phyloP scores from a whole-genome alignment of 2,888 invertebrate genomes.

The Platycheirus rosarum region DNA sequence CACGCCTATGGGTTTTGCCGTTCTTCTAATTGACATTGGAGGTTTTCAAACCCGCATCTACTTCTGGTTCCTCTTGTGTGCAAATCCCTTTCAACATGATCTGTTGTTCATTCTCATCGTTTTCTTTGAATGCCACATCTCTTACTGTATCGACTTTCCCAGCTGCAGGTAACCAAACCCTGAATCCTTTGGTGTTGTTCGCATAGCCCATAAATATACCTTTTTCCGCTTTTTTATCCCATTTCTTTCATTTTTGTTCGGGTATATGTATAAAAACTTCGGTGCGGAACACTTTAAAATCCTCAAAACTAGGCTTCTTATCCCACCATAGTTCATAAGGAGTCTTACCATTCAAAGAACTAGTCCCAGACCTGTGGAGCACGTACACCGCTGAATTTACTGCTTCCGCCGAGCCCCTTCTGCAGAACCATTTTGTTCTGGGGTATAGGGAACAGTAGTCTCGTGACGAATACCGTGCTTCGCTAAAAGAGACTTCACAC shows the following conservation, averaged over 20 bases:
- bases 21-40: neutral
- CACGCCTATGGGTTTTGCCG: too few relatives aligned
- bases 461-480: slow-evolving; percentile 76
- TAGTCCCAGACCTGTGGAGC: slow-evolving; percentile 77
- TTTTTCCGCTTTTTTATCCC: slow-evolving; percentile 40
- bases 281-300: slow-evolving; percentile 45
- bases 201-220: slow-evolving; percentile 55
- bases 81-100: neutral
- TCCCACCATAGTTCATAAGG: slow-evolving; percentile 75
- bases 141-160: slow-evolving; percentile 46
- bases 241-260: too few relatives aligned
- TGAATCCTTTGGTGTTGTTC: slow-evolving; percentile 51
- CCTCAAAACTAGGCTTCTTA: slow-evolving; percentile 10
- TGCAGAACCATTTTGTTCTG: too few relatives aligned
- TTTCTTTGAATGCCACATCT: slow-evolving; percentile 52
- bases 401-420: slow-evolving; percentile 81
- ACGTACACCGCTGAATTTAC: slow-evolving; percentile 78
- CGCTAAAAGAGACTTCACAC: too few relatives aligned
- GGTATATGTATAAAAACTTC: slow-evolving; percentile 46
- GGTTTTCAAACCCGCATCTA: neutral
- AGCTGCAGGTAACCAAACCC: slow-evolving; percentile 37
- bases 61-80: neutral
- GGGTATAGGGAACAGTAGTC: too few relatives aligned
- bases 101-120: too few relatives aligned
- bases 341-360: slow-evolving; percentile 69